These are phyloP conservation scores for Macroglossus sobrinus DNA, from an alignment of 2,113 vertebrate species.

Conservation along the genomic window DNA sequence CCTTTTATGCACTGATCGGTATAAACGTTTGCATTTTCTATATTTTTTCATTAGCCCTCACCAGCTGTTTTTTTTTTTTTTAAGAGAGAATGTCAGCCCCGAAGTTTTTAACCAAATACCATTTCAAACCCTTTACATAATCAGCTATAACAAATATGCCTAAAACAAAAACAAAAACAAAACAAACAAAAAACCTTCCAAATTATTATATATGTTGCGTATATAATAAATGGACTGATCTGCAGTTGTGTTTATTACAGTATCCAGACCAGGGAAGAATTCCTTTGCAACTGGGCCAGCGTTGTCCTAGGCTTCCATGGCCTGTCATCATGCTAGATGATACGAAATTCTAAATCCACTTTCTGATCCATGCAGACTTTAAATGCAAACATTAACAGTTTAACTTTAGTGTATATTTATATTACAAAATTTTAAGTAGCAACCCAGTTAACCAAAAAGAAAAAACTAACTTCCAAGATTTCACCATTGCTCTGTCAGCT, in stretches of 20 bases:
- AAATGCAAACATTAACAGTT: neutral
- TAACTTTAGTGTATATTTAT: neutral
- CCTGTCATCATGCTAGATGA: constrained; percentile 26
- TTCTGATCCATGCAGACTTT: neutral
- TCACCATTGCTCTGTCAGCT: neutral
- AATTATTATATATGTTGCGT: neutral
- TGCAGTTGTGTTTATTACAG: constrained; percentile 49
- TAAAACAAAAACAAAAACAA: neutral
- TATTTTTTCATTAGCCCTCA: neutral
- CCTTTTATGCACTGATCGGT: neutral
- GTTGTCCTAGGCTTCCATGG: neutral
- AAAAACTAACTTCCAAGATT: neutral
- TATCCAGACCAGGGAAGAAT: constrained; percentile 61
- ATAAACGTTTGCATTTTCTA: neutral
- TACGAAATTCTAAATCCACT: constrained; percentile 40
- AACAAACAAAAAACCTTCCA: neutral
- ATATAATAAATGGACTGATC: constrained; percentile 54
- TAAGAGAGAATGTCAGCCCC: neutral
- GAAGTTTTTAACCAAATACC: constrained; percentile 8
- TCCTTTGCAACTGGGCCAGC: constrained; percentile 65
- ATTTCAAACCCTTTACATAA: neutral
- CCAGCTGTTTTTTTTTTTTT: neutral
- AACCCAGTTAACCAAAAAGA: neutral
- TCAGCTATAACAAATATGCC: constrained; percentile 23
- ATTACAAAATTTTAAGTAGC: neutral